phyloP scores from a whole-genome alignment of 2,888 invertebrate species.

The Nymphalis c-album region DNA sequence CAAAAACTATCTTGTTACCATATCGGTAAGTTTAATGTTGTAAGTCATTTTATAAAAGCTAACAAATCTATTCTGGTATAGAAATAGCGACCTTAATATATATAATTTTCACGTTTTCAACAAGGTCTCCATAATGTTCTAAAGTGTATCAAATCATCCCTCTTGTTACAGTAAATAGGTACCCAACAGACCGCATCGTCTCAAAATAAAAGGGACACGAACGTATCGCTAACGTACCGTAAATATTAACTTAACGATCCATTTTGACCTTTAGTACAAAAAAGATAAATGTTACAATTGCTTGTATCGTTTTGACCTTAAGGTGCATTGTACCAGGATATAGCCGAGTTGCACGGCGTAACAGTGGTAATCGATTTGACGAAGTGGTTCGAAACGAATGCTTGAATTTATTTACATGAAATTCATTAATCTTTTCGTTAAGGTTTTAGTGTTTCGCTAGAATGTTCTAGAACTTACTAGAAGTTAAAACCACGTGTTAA shows the following conservation, averaged over 20 bases:
- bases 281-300: conserved; percentile 1
- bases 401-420: not conserved
- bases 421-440: not conserved
- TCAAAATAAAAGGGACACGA: conserved; percentile 54
- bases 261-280: conserved; percentile 5
- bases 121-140: conserved; percentile 17
- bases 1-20: no score
- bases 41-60: no score
- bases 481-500: no score
- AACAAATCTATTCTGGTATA: no score
- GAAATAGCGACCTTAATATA: no score
- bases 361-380: conserved; percentile 33
- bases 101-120: conserved; percentile 8
- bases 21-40: no score
- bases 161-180: conserved; percentile 35
- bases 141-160: conserved; percentile 33
- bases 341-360: conserved; percentile 18
- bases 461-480: no score
- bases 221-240: conserved; percentile 33
- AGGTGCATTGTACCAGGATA: conserved; percentile 19
- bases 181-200: conserved; percentile 47
- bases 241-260: not conserved
- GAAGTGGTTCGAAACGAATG: conserved; percentile 20
- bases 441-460: not conserved
- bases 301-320: not conserved